Base-by-base conservation (phyloP, 2,888 invertebrate species). In the Drosophila planitibia region DNA sequence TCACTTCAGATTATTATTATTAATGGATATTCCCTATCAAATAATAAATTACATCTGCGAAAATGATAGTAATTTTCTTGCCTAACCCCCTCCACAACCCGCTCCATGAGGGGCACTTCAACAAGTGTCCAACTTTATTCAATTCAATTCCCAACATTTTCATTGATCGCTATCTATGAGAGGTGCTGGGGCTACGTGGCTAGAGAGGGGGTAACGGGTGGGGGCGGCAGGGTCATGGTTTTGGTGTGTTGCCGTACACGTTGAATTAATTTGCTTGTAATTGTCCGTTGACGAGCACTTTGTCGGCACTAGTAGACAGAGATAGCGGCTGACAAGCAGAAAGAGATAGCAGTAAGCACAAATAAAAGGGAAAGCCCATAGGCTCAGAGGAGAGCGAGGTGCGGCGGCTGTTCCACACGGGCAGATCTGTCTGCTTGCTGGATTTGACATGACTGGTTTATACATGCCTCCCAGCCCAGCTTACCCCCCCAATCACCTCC, bases 211-310 rank as follows among this genome's bases (percentile, higher is more conserved):
- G 9, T 32, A 0, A 12, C 3, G 12, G 3, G 5, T 10, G 4
- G 12, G n/a, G 22, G 37, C 12, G 28, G 37, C 12, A 44, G 22
- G 25, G 37, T 37, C 22, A 37, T 16, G 28, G 37, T 33, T 33
- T 32, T 37, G 63, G 55, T 62, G 61, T 51, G 61, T 51, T 47
- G 47, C 47, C 47, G 47, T 47, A 72, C 68, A 78, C 86, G 74
- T 83, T 89, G 76, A 85, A 89, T 85, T 85, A 85, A 88, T 89
- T 85, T 81, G 83, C 83, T 87, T 85, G 85, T 85, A 89, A 89
- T 89, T 85, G 90, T 89, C 75, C 78, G 75, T 87, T 87, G 90
- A 85, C 88, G 81, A 87, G 90, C 90, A 82, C 85, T 85, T 89
- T 85, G 85, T 87, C 88, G 85, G 85, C 89, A 81, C 74, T 71